Evolutionary conservation across 2,113 vertebrate species (phyloP), one percentile per base, ranked within the genome.

Genomic region (Gopherus flavomarginatus): DNA sequence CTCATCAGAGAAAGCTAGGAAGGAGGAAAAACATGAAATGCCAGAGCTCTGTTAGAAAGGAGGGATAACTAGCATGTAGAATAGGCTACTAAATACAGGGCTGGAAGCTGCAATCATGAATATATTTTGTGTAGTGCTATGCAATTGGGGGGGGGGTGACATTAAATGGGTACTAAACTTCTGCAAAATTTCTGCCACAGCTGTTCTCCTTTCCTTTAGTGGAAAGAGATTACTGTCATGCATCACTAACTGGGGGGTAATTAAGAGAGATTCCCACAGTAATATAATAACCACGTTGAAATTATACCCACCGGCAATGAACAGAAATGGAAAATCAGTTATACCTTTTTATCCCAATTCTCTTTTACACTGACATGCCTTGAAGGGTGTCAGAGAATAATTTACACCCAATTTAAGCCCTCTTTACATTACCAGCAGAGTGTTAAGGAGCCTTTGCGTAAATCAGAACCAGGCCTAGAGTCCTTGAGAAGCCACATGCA

Each of bases 241-340:
- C 59, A 62, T 62, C 29, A 62, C 59, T 62, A 16, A 31, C 29
- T 62, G 29, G 31, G 29, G 59, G 62, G 31, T 65, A 65, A 31
- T 35, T 65, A 29, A 42, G 1, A 29, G 62, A 80, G 14, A 38
- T 12, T 38, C 21, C n/a, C 27, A 8, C 9, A 47, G 52, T 38
- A 56, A 24, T 14, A 38, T 0, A 1, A 69, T 0, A 24, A 50
- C 0, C 0, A 11, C 27, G 65, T 81, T 85, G 62, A 1, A 1
- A 2, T 1, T 3, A 72, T 29, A 53, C 26, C 57, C 1, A 31
- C 11, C 5, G 5, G 27, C 57, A 72, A 24, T 42, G 38, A 24
- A 75, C n/a, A 24, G 72, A 75, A 44, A 38, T 75, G 42, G 38
- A 42, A 75, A 75, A 24, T 86, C 10, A 14, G 1, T n/a, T 29